Conservation (phyloP, 2,113 vertebrate genomes). For the Octodon degus region DNA sequence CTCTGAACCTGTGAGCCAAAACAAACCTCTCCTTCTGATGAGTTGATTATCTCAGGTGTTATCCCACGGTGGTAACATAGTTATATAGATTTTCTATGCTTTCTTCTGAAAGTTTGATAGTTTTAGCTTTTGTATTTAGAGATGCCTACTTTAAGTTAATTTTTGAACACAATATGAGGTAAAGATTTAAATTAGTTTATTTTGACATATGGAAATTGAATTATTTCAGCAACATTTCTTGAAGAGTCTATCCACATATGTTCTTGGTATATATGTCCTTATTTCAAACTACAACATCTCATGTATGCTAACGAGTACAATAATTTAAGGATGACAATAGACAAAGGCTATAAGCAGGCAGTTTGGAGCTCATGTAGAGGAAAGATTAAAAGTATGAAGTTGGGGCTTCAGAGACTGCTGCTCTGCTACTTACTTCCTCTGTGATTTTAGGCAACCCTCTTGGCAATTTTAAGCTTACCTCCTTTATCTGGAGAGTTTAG, state of each 20-base stretch:
- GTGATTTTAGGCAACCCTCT: not conserved
- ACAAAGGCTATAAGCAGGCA: not conserved
- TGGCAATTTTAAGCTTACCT: constrained; percentile 20
- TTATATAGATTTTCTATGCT: not conserved
- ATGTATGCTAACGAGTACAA: constrained; percentile 36
- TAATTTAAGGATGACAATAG: constrained; percentile 42
- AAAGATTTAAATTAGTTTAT: constrained; percentile 34
- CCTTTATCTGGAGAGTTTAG: not conserved
- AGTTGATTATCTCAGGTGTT: not conserved
- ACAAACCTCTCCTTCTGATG: not conserved
- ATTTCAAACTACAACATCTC: constrained; percentile 23
- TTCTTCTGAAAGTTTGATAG: not conserved
- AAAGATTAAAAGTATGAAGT: constrained; percentile 6
- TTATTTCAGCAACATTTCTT: constrained; percentile 52
- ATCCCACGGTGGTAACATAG: not conserved
- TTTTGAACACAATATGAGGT: not conserved
- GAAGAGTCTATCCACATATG: constrained; percentile 5
- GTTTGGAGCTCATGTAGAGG: not conserved
- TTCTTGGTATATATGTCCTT: constrained; percentile 28
- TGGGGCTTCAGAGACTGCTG: not conserved
- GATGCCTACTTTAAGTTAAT: not conserved
- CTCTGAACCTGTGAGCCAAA: not conserved
- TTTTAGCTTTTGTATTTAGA: constrained; percentile 17
- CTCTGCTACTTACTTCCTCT: not conserved
- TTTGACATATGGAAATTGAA: constrained; percentile 30